Evolutionary conservation across 2,797 vertebrate species (phyloP).

Genomic region (Sardinella longiceps): DNA sequence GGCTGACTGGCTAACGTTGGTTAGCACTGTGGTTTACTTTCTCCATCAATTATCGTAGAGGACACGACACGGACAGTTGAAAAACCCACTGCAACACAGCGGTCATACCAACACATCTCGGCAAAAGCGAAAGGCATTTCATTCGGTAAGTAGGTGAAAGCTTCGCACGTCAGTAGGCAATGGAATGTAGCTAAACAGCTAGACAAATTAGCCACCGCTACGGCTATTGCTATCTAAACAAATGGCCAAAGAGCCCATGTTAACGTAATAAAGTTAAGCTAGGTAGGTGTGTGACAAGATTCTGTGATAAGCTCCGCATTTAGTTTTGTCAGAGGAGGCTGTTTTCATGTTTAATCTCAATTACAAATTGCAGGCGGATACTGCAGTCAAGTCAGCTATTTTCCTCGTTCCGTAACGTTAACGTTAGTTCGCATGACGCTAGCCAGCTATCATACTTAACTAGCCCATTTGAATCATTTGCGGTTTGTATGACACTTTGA

Average conservation of each 20-base stretch:
- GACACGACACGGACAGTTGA: not conserved
- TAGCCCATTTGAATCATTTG: not conserved
- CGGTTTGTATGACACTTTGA: not conserved
- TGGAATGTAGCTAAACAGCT: constrained; percentile 6
- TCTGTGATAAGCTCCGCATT: not conserved
- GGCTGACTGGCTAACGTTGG: constrained; percentile 56
- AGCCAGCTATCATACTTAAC: not conserved
- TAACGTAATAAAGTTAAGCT: not conserved
- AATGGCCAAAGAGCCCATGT: not conserved
- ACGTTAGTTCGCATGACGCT: too few relatives aligned
- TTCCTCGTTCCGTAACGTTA: not conserved
- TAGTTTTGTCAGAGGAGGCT: not conserved
- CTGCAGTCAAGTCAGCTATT: constrained; percentile 13
- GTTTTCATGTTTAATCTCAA: not conserved
- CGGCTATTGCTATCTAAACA: constrained; percentile 8
- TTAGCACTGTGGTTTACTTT: constrained; percentile 28
- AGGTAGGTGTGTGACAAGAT: not conserved
- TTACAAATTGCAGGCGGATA: not conserved
- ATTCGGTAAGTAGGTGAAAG: not conserved
- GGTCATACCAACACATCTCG: not conserved
- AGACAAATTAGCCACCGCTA: not conserved
- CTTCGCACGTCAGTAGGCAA: not conserved
- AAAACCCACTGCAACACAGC: not conserved
- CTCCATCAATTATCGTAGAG: not conserved
- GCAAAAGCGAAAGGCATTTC: not conserved